Evolutionary conservation across 2,113 vertebrate genomes (phyloP).

Genomic region (Aegypius monachus): DNA sequence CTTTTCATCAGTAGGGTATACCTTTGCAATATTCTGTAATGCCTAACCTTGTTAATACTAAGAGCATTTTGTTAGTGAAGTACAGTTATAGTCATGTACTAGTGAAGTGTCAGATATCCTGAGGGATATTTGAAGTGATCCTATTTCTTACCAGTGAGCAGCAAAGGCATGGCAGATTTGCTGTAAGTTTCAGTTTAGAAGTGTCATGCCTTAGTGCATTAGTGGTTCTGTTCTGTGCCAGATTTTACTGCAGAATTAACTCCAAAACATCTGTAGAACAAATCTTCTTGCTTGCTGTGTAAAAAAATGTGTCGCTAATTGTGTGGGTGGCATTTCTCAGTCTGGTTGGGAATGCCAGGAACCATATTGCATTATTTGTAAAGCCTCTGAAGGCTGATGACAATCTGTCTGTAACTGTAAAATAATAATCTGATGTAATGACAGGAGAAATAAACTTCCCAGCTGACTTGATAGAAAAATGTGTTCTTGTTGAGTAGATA

Average conservation of each 20-base stretch:
- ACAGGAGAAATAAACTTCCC: slow-evolving; percentile 29
- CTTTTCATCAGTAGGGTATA: neutral
- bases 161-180: neutral
- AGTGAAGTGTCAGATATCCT: neutral
- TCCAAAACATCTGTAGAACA: slow-evolving; percentile 25
- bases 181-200: neutral
- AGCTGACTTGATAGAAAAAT: slow-evolving; percentile 17
- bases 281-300: neutral
- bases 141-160: neutral
- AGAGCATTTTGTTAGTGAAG: neutral
- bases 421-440: slow-evolving; percentile 33
- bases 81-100: neutral
- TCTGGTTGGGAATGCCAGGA: slow-evolving; percentile 24
- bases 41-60: neutral
- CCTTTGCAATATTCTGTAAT: neutral
- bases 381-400: slow-evolving; percentile 28
- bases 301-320: neutral
- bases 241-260: slow-evolving; percentile 5
- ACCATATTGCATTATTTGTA: slow-evolving; percentile 45
- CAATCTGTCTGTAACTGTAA: slow-evolving; percentile 35
- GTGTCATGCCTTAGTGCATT: neutral
- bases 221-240: neutral
- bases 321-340: slow-evolving; percentile 35
- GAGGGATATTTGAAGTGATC: neutral
- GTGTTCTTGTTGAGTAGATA: neutral